Evolutionary conservation across 1,140 invertebrate genomes (phyloP).

Genomic region (Drosophila carrolli): DNA sequence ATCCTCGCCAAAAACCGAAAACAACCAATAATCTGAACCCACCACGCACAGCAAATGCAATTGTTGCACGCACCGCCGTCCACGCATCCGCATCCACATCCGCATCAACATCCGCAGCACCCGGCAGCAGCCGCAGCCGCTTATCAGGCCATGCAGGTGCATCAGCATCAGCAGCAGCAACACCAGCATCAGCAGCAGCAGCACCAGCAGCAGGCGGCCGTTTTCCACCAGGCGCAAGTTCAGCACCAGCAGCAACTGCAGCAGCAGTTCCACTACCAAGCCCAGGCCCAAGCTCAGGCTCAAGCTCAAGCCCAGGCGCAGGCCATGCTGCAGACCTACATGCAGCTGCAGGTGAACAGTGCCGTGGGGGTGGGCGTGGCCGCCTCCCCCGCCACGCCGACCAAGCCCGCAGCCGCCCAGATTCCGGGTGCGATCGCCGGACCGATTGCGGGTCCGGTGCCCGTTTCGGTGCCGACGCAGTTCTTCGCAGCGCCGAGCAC

Average conservation of each 20-base stretch:
- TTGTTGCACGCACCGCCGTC: conserved; percentile 81
- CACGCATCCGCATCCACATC: conserved; percentile 71
- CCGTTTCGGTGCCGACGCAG: conserved; percentile 41
- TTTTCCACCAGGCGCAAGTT: conserved; percentile 33
- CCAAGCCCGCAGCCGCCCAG: conserved; percentile 50
- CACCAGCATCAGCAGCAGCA: conserved; percentile 65
- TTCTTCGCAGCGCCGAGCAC: conserved; percentile 75
- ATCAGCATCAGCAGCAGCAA: conserved; percentile 69
- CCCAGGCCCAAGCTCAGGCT: conserved; percentile 64
- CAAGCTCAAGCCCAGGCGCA: conserved; percentile 64
- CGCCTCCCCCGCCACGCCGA: conserved; percentile 69
- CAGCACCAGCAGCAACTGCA: conserved; percentile 56
- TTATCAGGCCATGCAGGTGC: conserved; percentile 66
- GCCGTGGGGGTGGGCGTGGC: conserved; percentile 40
- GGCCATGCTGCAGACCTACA: conserved; percentile 81
- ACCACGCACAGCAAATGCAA: conserved; percentile 84
- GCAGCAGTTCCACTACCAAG: conserved; percentile 71
- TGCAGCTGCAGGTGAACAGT: conserved; percentile 81
- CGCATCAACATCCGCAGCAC: conserved; percentile 68
- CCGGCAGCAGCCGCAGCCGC: conserved; percentile 55
- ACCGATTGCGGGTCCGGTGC: conserved; percentile 36
- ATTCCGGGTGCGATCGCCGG: conserved; percentile 16
- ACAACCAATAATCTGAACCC: conserved; percentile 76
- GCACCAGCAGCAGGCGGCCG: conserved; percentile 45
- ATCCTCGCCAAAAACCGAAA: conserved; percentile 54